A percentile compares a stretch with the other conserved stretches of the same genome.
These are phyloP conservation scores for Sarotherodon lohbergeri DNA, from an alignment of 2,113 vertebrate species.

Conservation along the genomic window DNA sequence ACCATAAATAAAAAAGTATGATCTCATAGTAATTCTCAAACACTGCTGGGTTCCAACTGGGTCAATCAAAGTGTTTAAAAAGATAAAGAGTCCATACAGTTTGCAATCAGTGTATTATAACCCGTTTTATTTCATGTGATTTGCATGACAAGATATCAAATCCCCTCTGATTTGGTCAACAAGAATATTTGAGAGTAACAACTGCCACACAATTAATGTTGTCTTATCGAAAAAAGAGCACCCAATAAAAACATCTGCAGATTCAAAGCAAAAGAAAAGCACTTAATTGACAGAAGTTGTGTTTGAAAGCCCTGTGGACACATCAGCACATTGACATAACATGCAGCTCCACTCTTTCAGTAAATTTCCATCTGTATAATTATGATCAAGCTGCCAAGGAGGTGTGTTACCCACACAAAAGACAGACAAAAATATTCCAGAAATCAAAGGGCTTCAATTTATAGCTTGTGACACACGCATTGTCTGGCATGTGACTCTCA, in stretches of 20 bases:
- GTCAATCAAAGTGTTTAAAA: not conserved
- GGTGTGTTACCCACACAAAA: not conserved
- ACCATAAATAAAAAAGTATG: not conserved
- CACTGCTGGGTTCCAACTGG: not conserved
- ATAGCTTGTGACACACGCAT: not conserved
- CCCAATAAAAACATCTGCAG: slow-evolving; percentile 3
- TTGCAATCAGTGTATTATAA: not conserved
- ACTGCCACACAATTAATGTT: not conserved
- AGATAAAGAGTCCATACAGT: not conserved
- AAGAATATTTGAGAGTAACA: not conserved
- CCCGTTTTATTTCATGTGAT: not conserved
- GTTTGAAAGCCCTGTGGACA: slow-evolving; percentile 29
- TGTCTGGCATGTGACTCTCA: not conserved
- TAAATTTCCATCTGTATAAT: slow-evolving; percentile 1
- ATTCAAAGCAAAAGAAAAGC: not conserved
- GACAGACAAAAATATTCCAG: not conserved
- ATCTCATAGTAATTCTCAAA: not conserved
- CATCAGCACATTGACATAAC: not conserved
- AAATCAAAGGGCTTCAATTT: not conserved
- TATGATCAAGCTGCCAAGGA: not conserved
- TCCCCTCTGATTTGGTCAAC: not conserved
- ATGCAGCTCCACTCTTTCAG: not conserved
- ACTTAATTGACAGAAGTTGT: not conserved
- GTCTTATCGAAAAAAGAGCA: not conserved
- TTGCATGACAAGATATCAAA: not conserved